A percentile compares a stretch with the other conserved stretches of the same genome.
Conservation (phyloP, 2,113 vertebrate genomes). For the Genyomyrus donnyi region DNA sequence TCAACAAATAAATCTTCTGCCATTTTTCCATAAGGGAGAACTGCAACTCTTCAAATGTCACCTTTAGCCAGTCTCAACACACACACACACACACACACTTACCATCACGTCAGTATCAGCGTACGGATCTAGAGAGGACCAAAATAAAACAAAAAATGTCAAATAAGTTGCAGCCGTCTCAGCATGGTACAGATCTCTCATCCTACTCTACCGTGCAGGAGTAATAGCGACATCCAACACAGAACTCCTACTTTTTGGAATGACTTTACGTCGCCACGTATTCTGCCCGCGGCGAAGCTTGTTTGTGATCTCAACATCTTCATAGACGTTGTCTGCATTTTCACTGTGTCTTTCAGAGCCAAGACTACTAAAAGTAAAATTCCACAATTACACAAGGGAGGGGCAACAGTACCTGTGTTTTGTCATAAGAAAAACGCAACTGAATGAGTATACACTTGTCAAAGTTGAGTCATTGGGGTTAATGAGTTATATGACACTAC, state of each 20-base stretch:
- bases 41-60: not conserved
- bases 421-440: not conserved
- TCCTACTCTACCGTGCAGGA: not conserved
- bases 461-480: not conserved
- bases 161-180: not conserved
- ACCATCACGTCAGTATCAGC: conserved; percentile 37
- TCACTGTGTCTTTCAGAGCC: not conserved
- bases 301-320: not conserved
- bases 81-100: conserved; percentile 4
- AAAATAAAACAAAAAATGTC: not conserved
- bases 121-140: conserved; percentile 56
- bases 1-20: conserved; percentile 15
- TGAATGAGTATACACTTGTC: not conserved
- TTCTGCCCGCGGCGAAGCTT: conserved; percentile 24
- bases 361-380: not conserved
- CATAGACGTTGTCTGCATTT: conserved; percentile 7
- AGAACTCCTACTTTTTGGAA: conserved; percentile 49
- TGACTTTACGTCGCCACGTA: conserved; percentile 51
- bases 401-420: not conserved
- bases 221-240: not conserved
- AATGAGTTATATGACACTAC: not conserved
- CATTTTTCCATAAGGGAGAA: not conserved
- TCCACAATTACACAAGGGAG: not conserved
- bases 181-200: not conserved
- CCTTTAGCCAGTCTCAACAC: not conserved